Evolutionary conservation across 2,888 invertebrate species (phyloP).

Genomic region (Conistra vaccinii): DNA sequence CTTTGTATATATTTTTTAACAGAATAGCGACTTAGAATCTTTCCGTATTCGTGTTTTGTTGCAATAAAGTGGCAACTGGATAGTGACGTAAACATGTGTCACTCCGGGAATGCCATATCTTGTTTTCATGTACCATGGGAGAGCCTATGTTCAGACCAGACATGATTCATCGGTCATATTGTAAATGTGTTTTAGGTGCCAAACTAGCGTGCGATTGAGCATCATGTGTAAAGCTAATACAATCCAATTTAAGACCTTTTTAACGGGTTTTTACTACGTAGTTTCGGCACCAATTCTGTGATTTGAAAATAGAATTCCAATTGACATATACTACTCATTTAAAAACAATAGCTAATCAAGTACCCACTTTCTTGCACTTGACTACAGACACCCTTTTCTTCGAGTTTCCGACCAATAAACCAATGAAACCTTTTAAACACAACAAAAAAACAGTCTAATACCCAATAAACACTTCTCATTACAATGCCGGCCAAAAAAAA

Average conservation of each 20-base stretch:
- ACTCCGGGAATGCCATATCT: too few species aligned
- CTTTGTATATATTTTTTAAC: too few species aligned
- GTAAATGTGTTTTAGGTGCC: not conserved
- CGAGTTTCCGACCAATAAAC: conserved; percentile 13
- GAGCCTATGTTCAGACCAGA: too few species aligned
- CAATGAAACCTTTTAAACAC: conserved; percentile 34
- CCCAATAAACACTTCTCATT: conserved; percentile 62
- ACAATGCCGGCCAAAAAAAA: conserved; percentile 64
- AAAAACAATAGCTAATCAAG: conserved; percentile 12
- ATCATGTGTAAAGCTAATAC: not conserved
- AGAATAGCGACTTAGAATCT: too few species aligned
- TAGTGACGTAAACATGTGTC: too few species aligned
- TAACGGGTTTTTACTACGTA: not conserved
- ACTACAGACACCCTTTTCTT: not conserved
- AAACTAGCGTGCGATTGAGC: not conserved
- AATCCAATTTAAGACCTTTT: too few species aligned
- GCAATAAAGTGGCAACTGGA: too few species aligned
- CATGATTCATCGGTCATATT: too few species aligned
- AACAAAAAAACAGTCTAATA: conserved; percentile 31
- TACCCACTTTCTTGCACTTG: not conserved
- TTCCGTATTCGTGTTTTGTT: too few species aligned
- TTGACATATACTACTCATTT: not conserved
- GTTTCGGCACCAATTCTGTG: not conserved
- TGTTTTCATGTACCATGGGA: too few species aligned
- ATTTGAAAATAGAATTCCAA: not conserved